Percentiles rank a stretch among this genome's conserved stretches.
Evolutionary conservation across 2,888 invertebrate genomes (phyloP).

Genomic region (Metalampra italica): DNA sequence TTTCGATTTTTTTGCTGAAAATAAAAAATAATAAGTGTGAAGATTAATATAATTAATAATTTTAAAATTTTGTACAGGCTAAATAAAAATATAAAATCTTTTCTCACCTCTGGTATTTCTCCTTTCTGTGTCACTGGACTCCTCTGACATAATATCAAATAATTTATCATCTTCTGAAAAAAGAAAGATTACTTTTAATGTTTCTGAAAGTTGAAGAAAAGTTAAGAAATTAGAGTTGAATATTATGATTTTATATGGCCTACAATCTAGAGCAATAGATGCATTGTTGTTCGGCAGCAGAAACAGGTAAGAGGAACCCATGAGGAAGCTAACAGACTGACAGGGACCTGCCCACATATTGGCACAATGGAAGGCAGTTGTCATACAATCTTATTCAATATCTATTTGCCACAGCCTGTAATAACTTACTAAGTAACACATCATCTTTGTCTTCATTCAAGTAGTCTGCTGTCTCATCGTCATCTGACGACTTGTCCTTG

Average conservation of each 20-base stretch:
- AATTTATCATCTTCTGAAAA: conserved; percentile 14
- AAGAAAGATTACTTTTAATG: background rate
- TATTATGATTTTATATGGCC: too few relatives aligned
- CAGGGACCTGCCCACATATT: too few relatives aligned
- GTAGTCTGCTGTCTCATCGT: background rate
- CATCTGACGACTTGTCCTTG: conserved; percentile 1
- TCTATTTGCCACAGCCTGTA: background rate
- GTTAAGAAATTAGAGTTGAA: too few relatives aligned
- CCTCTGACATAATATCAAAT: conserved; percentile 21
- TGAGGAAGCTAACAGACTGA: too few relatives aligned
- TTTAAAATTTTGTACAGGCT: too few relatives aligned
- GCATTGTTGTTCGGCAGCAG: too few relatives aligned
- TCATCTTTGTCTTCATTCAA: conserved; percentile 4
- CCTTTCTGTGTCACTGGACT: conserved; percentile 21
- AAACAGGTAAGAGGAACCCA: too few relatives aligned
- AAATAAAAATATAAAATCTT: background rate
- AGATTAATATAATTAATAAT: too few relatives aligned
- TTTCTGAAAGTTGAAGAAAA: too few relatives aligned
- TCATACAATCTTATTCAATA: too few relatives aligned
- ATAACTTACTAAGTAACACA: background rate
- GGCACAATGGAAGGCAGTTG: too few relatives aligned
- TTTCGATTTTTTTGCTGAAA: conserved; percentile 8
- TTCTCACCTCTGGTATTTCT: conserved; percentile 19
- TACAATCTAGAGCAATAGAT: too few relatives aligned
- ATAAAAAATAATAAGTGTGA: conserved; percentile 1